phyloP scores from a whole-genome alignment of 2,888 invertebrate genomes.

The Icerya purchasi region DNA sequence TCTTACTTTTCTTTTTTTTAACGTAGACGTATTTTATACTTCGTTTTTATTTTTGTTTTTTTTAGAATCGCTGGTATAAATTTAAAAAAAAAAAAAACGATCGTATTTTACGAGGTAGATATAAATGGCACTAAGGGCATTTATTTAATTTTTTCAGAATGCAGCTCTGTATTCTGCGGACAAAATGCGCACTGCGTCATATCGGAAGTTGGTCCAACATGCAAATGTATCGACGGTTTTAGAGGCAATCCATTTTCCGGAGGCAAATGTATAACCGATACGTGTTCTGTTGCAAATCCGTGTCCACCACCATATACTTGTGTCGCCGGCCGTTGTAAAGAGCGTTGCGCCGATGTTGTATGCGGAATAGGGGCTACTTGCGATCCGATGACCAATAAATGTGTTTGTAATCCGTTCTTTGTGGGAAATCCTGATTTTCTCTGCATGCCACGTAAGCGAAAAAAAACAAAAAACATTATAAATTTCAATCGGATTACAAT shows the following conservation, averaged over 20 bases:
- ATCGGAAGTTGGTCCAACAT: conserved; percentile 59
- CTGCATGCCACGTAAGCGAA: conserved; percentile 83
- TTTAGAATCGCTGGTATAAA: too few species aligned
- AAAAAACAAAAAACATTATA: too few species aligned
- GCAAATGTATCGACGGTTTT: conserved; percentile 61
- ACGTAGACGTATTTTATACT: too few species aligned
- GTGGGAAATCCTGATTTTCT: conserved; percentile 72
- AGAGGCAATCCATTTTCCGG: conserved; percentile 78
- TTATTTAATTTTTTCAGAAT: too few species aligned
- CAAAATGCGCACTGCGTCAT: conserved; percentile 76
- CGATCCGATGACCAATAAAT: conserved; percentile 55
- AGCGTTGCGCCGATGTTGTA: conserved; percentile 63
- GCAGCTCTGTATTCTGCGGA: conserved; percentile 63
- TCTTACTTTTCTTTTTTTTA: too few species aligned
- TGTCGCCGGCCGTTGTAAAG: conserved; percentile 68
- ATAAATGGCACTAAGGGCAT: too few species aligned
- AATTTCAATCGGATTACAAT: too few species aligned
- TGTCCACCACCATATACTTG: conserved; percentile 62
- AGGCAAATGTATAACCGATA: conserved; percentile 57
- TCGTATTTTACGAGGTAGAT: too few species aligned
- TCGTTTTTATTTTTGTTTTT: too few species aligned
- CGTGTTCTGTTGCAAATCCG: conserved; percentile 53
- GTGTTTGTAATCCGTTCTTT: conserved; percentile 68
- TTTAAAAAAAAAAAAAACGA: too few species aligned
- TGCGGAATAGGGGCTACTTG: conserved; percentile 78